Conservation (phyloP, 2,888 invertebrate genomes). For the Erebia aethiops region DNA sequence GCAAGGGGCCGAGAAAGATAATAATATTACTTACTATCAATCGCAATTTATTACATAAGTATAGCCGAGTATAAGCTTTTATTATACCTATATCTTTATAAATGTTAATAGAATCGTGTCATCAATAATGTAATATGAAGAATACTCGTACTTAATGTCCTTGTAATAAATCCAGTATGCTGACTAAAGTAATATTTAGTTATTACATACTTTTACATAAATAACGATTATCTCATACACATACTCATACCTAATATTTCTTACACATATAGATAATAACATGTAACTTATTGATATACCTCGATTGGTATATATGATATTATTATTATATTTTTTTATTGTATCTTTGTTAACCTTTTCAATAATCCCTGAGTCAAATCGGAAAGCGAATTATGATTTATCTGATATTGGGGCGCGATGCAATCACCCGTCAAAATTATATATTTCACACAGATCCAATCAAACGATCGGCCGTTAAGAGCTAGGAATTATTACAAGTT, state of each 20-base stretch:
- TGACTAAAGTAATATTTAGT: constrained; percentile 10
- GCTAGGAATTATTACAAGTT: constrained; percentile 26
- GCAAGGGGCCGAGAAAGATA: constrained; percentile 32
- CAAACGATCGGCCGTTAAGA: constrained; percentile 28
- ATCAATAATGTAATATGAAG: constrained; percentile 18
- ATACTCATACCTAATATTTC: constrained; percentile 2
- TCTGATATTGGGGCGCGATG: neutral
- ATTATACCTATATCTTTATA: constrained; percentile 7
- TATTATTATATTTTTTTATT: neutral
- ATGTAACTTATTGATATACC: neutral
- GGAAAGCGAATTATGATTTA: constrained; percentile 14
- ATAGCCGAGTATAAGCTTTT: constrained; percentile 3
- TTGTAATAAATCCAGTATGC: constrained; percentile 16
- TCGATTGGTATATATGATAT: neutral
- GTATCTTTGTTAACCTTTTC: constrained; percentile 1
- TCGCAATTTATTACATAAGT: constrained; percentile 27
- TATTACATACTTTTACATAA: constrained; percentile 16
- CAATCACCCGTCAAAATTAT: constrained; percentile 4
- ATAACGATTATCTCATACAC: neutral
- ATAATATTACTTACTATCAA: constrained; percentile 36
- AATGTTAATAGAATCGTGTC: constrained; percentile 11
- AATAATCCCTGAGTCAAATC: constrained; percentile 13
- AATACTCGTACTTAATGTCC: constrained; percentile 2
- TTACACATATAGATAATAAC: neutral
- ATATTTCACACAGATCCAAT: constrained; percentile 21